These are phyloP conservation scores for Hypomecis punctinalis DNA, from an alignment of 2,888 invertebrate genomes.

Conservation along the genomic window DNA sequence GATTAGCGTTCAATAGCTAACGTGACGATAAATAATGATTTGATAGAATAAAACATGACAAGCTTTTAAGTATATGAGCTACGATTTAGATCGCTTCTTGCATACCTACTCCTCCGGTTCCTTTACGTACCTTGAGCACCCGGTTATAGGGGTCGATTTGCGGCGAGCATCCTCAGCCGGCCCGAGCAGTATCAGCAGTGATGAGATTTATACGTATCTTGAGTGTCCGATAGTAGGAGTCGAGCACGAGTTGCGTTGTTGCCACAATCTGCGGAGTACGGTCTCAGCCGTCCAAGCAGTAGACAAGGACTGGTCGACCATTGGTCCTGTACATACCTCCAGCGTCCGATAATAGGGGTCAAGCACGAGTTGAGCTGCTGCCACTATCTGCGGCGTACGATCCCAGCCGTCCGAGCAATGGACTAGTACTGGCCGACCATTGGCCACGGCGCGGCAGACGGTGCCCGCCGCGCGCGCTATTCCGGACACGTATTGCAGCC, in stretches of 20 bases:
- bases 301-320: slow-evolving; percentile 96
- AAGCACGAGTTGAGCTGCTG: slow-evolving; percentile 95
- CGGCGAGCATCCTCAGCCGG: too few species aligned
- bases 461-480: slow-evolving; percentile 92
- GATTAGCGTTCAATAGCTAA: too few species aligned
- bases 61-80: too few species aligned
- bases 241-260: slow-evolving; percentile 95
- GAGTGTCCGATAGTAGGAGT: slow-evolving; percentile 98
- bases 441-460: slow-evolving; percentile 92
- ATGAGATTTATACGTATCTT: slow-evolving; percentile 96
- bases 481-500: slow-evolving; percentile 96
- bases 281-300: slow-evolving; percentile 99
- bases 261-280: slow-evolving; percentile 98
- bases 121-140: slow-evolving; percentile 83
- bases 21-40: too few species aligned
- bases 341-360: slow-evolving; percentile 98
- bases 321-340: slow-evolving; percentile 64
- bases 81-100: too few species aligned
- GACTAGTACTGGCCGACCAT: slow-evolving; percentile 95
- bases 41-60: too few species aligned
- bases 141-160: slow-evolving; percentile 95
- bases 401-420: slow-evolving; percentile 99
- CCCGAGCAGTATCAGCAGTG: slow-evolving; percentile 41
- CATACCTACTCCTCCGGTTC: too few species aligned
- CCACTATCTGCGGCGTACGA: slow-evolving; percentile 98